Evolutionary conservation across 2,113 vertebrate species (phyloP).

Genomic region (Colius striatus): DNA sequence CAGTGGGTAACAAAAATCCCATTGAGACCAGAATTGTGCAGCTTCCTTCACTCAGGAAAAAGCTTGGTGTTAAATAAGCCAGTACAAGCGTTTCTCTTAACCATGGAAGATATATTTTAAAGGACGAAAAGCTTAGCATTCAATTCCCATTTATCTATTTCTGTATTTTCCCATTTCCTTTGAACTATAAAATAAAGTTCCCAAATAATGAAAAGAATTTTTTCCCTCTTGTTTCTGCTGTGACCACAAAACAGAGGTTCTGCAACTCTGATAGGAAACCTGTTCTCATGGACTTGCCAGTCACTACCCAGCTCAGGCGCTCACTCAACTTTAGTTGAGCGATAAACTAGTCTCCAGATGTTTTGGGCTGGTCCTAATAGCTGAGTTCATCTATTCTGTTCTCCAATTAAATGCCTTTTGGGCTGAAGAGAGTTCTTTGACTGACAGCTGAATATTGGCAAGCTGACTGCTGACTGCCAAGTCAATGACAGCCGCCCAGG

Average conservation of each 20-base stretch:
- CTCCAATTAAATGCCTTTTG: not conserved
- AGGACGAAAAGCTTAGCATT: fast-evolving
- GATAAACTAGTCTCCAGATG: not conserved
- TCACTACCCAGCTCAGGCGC: not conserved
- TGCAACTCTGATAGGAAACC: not conserved
- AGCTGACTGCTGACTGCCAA: not conserved
- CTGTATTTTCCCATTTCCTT: not conserved
- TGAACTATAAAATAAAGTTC: not conserved
- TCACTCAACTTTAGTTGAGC: not conserved
- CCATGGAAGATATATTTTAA: not conserved
- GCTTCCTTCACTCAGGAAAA: not conserved
- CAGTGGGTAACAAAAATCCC: not conserved
- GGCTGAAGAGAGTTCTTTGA: not conserved
- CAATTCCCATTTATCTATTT: not conserved
- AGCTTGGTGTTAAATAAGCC: not conserved
- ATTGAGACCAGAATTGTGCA: fast-evolving
- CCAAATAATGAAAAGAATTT: not conserved
- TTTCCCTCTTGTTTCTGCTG: not conserved
- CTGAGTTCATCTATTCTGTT: conserved; percentile 3
- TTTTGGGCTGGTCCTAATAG: not conserved
- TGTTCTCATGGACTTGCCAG: not conserved
- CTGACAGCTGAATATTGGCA: not conserved
- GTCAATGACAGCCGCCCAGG: not conserved
- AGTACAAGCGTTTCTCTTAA: not conserved
- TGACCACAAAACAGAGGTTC: not conserved